Conservation (phyloP, 2,888 invertebrate genomes). For the Psococerastis gibbosa region DNA sequence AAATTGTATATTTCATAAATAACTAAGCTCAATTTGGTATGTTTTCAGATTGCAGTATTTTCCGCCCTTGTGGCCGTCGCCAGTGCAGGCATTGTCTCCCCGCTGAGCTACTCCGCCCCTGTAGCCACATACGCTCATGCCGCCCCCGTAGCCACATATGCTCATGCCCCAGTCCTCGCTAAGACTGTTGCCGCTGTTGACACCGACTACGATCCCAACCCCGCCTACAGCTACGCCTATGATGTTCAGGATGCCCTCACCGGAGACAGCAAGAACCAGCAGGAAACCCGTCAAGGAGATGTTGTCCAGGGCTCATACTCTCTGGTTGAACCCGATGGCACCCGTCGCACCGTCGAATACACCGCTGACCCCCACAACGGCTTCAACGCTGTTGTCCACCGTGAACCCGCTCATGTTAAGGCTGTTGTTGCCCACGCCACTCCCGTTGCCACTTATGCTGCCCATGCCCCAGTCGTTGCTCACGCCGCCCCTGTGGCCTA, state of each 20-base stretch:
- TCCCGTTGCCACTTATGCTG: constrained; percentile 5
- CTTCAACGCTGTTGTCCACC: constrained; percentile 23
- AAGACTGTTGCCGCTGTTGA: constrained; percentile 12
- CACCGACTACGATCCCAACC: constrained; percentile 17
- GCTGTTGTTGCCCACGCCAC: too few species aligned
- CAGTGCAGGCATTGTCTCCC: constrained; percentile 26
- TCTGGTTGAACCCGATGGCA: constrained; percentile 22
- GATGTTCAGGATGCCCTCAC: constrained; percentile 20
- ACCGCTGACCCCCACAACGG: constrained; percentile 24
- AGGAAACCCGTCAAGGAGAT: constrained; percentile 22
- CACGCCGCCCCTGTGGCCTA: constrained; percentile 13
- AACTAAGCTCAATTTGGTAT: too few species aligned
- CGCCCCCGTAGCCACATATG: constrained; percentile 15
- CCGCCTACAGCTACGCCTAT: constrained; percentile 19
- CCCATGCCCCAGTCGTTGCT: constrained; percentile 18
- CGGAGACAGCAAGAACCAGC: constrained; percentile 22
- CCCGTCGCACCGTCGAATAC: constrained; percentile 23
- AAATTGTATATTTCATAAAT: too few species aligned
- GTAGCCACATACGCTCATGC: constrained; percentile 16
- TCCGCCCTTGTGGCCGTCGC: constrained; percentile 27
- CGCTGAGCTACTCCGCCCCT: neutral
- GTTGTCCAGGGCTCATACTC: constrained; percentile 23
- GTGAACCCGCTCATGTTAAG: constrained; percentile 15
- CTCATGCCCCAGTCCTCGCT: constrained; percentile 14
- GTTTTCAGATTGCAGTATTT: constrained; percentile 31